Evolutionary conservation across 2,888 invertebrate species (phyloP).

Genomic region (Lymantria dispar): DNA sequence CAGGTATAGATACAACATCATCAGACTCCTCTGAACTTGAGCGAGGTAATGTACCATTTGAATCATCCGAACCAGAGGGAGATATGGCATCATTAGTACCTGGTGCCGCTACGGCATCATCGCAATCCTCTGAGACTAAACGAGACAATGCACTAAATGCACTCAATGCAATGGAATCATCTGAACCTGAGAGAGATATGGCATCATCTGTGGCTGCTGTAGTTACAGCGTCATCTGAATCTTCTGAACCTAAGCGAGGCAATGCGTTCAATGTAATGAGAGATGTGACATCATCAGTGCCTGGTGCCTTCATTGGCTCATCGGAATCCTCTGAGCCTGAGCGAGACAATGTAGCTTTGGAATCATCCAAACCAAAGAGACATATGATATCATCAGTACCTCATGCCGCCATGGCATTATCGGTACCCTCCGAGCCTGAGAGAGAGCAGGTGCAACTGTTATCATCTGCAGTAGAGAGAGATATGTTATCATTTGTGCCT

Average conservation of each 20-base stretch:
- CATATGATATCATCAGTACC: neutral
- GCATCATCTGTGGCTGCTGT: no score
- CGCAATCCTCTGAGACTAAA: neutral
- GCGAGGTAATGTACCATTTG: neutral
- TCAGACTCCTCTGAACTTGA: neutral
- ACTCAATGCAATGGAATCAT: no score
- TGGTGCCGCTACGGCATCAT: neutral
- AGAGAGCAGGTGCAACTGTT: no score
- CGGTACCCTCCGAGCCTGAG: neutral
- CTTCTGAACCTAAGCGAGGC: no score
- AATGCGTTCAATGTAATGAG: neutral
- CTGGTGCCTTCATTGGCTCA: neutral
- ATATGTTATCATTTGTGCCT: no score
- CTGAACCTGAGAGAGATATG: no score
- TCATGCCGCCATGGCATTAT: neutral
- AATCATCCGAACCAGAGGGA: neutral
- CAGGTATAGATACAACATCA: neutral
- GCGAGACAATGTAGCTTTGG: neutral
- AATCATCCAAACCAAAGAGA: neutral
- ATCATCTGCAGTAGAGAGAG: no score
- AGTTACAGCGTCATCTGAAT: no score
- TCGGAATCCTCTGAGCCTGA: neutral
- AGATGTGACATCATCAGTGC: neutral
- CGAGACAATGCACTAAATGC: no score
- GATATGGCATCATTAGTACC: neutral